Evolutionary conservation across 1,140 invertebrate species (phyloP), one percentile per base, ranked within the genome.

Genomic region (Scaptomyza pallida): DNA sequence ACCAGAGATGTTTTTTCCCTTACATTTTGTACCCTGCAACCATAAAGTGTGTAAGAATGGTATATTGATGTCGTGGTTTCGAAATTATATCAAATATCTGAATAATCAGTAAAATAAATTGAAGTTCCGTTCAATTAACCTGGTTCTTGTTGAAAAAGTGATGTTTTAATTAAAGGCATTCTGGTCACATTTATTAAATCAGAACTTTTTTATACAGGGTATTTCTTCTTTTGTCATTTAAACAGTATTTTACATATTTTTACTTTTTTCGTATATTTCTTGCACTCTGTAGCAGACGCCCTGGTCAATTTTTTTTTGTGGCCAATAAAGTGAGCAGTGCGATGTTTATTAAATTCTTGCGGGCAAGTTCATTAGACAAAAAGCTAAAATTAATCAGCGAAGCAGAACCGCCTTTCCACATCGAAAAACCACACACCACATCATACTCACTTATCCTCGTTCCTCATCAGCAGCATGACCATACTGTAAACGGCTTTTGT

Each of bases 331-430:
- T 35, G 68, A 9, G 48, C 35, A 48, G 68, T 55, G 59, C 57
- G 60, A 51, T 82, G 82, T 88, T 88, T 86, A 86, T 86, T 88
- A 88, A 86, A 86, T 86, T 86, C 78, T 59, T 75, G 55, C 63
- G 45, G 74, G 62, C 73, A 78, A 86, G 81, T 86, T 86, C 81
- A 86, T 88, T 86, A 86, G 82, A 88, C 74, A 88, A 86, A 86
- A 73, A 88, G 82, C 78, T 64, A 57, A 77, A 86, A 86, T 86
- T 89, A 77, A 80, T 85, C 74, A 89, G 60, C 45, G 19, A 13
- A 17, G 35, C 55, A 61, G 54, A 9, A 54, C 17, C 10, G n/a
- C 17, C 54, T 69, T 54, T 61, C 43, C 40, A 16, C 43, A 16
- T 8, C 19, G 6, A 21, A 5, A 26, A 26, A 6, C 23, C 23